These are phyloP conservation scores for Myiopsitta monachus DNA, from an alignment of 2,113 vertebrate species.

Conservation along the genomic window DNA sequence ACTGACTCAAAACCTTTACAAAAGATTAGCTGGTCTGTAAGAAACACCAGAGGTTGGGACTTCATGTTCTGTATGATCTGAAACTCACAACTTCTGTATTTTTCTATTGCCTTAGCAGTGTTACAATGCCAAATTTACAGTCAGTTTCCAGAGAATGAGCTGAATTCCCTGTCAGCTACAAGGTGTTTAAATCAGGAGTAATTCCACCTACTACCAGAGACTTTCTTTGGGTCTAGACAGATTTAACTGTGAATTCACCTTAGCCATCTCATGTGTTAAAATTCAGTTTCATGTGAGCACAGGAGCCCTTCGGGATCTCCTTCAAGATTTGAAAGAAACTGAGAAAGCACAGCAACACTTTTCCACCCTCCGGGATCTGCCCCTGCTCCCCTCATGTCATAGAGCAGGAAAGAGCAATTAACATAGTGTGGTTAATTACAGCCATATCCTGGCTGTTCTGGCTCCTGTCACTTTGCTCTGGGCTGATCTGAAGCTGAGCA, in stretches of 20 bases:
- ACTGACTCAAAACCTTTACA: not conserved
- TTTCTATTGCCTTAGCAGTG: not conserved
- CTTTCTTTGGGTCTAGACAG: not conserved
- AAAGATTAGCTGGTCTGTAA: not conserved
- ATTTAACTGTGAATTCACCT: not conserved
- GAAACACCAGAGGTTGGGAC: not conserved
- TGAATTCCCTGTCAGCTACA: not conserved
- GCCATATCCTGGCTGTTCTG: not conserved
- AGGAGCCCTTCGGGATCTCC: not conserved
- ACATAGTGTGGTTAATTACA: conserved; percentile 20
- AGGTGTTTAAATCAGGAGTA: not conserved
- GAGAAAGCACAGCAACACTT: not conserved
- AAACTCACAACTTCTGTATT: not conserved
- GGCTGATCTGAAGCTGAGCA: not conserved
- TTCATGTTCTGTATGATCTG: not conserved
- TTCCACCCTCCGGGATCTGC: not conserved
- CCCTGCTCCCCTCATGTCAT: not conserved
- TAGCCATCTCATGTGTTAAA: not conserved
- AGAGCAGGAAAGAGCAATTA: conserved; percentile 11
- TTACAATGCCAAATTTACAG: not conserved
- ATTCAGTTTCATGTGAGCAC: not conserved
- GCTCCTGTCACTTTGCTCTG: not conserved
- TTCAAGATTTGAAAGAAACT: not conserved
- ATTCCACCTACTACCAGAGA: not conserved
- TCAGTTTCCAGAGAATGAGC: not conserved